Evolutionary conservation across 2,888 invertebrate genomes (phyloP).

Genomic region (Belgica antarctica): DNA sequence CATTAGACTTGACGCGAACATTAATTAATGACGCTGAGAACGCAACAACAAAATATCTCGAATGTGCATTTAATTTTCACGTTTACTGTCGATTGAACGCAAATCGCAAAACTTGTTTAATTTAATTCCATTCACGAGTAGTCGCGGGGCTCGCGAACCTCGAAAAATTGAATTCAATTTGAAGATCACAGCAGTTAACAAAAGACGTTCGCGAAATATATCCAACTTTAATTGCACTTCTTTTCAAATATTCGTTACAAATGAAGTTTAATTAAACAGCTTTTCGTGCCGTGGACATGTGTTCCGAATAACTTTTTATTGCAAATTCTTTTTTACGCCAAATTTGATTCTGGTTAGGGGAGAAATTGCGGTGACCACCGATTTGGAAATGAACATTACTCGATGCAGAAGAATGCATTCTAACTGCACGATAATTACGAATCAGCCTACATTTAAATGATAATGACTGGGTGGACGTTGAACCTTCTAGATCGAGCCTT

Average conservation of each 20-base stretch:
- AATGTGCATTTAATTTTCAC: slow-evolving; percentile 10
- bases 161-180: slow-evolving; percentile 5
- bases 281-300: not conserved
- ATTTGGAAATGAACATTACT: slow-evolving; percentile 23
- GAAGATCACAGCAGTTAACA: not conserved
- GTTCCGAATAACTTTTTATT: not conserved
- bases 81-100: slow-evolving; percentile 5
- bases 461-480: no score
- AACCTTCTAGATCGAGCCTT: no score
- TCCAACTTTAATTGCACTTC: slow-evolving; percentile 32
- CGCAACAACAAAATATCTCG: not conserved
- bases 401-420: slow-evolving; percentile 8
- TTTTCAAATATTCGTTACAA: not conserved
- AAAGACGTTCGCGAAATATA: not conserved
- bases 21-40: not conserved
- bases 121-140: not conserved
- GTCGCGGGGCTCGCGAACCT: not conserved
- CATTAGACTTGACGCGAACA: no score
- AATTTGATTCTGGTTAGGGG: not conserved
- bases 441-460: no score
- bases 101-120: not conserved
- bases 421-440: not conserved
- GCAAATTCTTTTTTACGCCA: not conserved
- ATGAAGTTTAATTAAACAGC: slow-evolving; percentile 8
- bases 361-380: slow-evolving; percentile 18